These are phyloP conservation scores for Pemphigus obesinymphae DNA, from an alignment of 1,140 invertebrate species.

Conservation along the genomic window DNA sequence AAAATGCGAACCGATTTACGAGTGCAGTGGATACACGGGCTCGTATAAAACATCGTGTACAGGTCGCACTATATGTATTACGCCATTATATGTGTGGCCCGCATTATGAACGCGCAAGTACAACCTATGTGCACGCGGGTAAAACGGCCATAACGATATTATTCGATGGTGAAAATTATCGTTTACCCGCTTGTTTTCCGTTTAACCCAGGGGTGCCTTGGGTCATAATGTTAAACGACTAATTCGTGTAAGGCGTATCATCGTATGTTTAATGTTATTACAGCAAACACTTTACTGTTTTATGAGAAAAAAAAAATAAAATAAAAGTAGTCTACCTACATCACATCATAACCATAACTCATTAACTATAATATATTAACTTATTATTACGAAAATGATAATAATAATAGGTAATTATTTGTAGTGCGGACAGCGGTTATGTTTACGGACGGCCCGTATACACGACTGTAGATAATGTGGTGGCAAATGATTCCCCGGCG, in stretches of 20 bases:
- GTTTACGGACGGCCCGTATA: too few species aligned
- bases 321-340: background rate
- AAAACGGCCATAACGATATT: background rate
- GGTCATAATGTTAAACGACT: conserved; percentile 2
- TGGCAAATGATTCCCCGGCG: background rate
- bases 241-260: background rate
- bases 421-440: background rate
- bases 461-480: background rate
- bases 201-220: background rate
- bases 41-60: too few species aligned
- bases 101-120: too few species aligned
- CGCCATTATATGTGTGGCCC: too few species aligned
- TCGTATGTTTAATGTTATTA: background rate
- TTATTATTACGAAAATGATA: background rate
- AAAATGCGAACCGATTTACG: too few species aligned
- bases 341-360: too few species aligned
- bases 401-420: background rate
- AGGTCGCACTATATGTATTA: too few species aligned
- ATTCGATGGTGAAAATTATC: background rate
- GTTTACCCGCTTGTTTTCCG: background rate
- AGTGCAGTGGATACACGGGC: too few species aligned
- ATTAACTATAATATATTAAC: background rate
- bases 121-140: too few species aligned
- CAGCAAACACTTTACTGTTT: background rate
- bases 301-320: background rate